Evolutionary conservation across 2,888 invertebrate species (phyloP).

Genomic region (Octonoba sinensis): DNA sequence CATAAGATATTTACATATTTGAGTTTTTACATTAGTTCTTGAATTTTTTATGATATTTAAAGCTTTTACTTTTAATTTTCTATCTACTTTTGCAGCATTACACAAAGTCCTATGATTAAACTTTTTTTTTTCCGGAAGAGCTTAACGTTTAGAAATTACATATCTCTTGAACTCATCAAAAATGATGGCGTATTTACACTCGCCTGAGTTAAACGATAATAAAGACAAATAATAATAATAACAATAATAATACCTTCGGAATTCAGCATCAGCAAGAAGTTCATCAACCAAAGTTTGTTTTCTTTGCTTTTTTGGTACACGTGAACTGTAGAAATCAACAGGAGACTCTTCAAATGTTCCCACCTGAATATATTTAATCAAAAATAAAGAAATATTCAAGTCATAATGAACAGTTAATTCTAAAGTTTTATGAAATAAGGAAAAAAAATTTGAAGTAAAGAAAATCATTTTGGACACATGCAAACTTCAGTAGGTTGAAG

Average conservation of each 20-base stretch:
- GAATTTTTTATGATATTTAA: too few species aligned
- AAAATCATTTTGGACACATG: too few species aligned
- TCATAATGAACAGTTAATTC: neutral
- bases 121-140: too few species aligned
- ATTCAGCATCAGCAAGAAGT: slow-evolving; percentile 87
- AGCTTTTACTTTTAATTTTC: too few species aligned
- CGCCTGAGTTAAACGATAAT: too few species aligned
- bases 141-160: neutral
- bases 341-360: slow-evolving; percentile 81
- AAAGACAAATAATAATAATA: too few species aligned
- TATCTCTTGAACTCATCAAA: neutral
- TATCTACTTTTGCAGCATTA: too few species aligned
- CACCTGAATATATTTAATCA: slow-evolving; percentile 69
- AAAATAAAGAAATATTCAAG: slow-evolving; percentile 4
- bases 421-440: neutral
- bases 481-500: too few species aligned
- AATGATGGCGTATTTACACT: neutral
- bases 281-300: slow-evolving; percentile 94
- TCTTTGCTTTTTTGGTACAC: slow-evolving; percentile 86
- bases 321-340: slow-evolving; percentile 86
- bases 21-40: too few species aligned
- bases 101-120: too few species aligned
- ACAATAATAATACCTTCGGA: slow-evolving; percentile 70
- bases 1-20: too few species aligned
- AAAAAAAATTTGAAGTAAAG: too few species aligned